These are phyloP conservation scores for Tachina fera DNA, from an alignment of 2,888 invertebrate species.

Conservation along the genomic window DNA sequence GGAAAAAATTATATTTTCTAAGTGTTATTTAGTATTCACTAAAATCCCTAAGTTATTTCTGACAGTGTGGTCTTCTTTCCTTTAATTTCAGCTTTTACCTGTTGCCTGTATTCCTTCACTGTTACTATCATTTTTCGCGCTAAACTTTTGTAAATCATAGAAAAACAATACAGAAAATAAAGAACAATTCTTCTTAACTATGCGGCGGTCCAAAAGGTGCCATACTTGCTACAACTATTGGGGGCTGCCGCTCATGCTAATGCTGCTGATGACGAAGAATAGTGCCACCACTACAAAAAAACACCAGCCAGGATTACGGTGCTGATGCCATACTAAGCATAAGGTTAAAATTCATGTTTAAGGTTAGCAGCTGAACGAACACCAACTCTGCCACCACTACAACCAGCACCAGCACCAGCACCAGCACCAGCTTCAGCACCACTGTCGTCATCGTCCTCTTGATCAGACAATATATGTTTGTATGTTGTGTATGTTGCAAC, in stretches of 20 bases:
- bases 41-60: constrained; percentile 9
- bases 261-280: constrained; percentile 55
- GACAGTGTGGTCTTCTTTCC: constrained; percentile 24
- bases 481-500: constrained; percentile 28
- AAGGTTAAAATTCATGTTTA: constrained; percentile 75
- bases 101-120: constrained; percentile 22
- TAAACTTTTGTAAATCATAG: constrained; percentile 58
- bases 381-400: constrained; percentile 40
- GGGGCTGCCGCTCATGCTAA: constrained; percentile 51
- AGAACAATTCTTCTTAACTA: constrained; percentile 67
- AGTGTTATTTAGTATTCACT: no score
- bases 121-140: constrained; percentile 39
- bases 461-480: constrained; percentile 43
- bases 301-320: constrained; percentile 39
- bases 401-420: constrained; percentile 14
- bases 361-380: constrained; percentile 71
- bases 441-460: constrained; percentile 30
- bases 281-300: constrained; percentile 29
- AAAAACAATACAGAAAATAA: constrained; percentile 12
- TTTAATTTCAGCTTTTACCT: constrained; percentile 48
- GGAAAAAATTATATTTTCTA: no score
- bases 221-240: constrained; percentile 60
- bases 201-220: constrained; percentile 69
- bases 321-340: constrained; percentile 69
- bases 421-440: neutral